Conservation (phyloP, 2,113 vertebrate species). For the Myotis yumanensis region DNA sequence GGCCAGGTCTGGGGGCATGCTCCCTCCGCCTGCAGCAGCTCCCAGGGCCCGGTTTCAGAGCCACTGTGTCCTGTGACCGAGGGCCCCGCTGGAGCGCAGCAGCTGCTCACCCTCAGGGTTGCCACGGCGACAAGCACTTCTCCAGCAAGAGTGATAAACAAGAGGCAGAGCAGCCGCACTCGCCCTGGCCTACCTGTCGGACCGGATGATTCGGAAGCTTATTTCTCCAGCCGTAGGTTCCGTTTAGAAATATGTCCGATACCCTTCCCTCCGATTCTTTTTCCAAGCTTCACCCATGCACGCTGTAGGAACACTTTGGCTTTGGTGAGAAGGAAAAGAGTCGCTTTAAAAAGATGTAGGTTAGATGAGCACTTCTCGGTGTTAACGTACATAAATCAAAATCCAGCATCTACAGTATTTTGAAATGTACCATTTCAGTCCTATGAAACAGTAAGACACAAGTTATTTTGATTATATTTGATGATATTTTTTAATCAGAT, state of each 20-base stretch:
- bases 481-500: neutral
- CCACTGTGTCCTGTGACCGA: neutral
- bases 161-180: neutral
- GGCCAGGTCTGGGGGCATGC: neutral
- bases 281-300: neutral
- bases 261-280: neutral
- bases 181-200: neutral
- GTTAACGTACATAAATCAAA: neutral
- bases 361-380: neutral
- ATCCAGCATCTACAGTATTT: neutral
- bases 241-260: neutral
- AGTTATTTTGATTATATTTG: neutral
- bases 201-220: neutral
- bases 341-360: neutral
- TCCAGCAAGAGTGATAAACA: neutral
- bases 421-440: neutral
- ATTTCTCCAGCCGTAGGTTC: slow-evolving; percentile 32
- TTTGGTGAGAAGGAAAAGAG: neutral
- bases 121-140: neutral
- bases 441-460: neutral
- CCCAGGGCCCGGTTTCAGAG: neutral
- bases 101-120: neutral
- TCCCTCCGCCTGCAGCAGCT: accelerated
- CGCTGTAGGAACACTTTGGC: neutral
- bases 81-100: neutral